Evolutionary conservation across 2,113 vertebrate species (phyloP), one percentile per base, ranked within the genome.

Genomic region (Machaerirhynchus nigripectus): DNA sequence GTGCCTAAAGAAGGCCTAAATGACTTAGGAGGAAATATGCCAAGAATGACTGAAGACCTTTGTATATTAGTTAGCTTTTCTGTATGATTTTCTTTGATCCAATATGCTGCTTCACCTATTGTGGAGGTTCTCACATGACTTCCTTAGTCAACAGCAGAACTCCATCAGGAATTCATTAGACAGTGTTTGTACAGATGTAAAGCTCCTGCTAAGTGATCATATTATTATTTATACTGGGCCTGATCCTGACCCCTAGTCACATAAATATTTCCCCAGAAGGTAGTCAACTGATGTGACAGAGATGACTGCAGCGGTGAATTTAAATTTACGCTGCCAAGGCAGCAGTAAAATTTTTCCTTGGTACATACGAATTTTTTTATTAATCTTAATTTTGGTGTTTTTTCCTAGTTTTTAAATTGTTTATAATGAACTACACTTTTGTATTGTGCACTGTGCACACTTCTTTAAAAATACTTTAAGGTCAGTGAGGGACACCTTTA

Each of bases 171-270:
- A 94, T 96, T 97, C 83, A 95, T 96, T 92, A 96, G 79, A 52
- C 24, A 49, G n/a, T 96, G 68, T 96, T 97, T 95, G 85, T 67
- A 94, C 95, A 96, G 95, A 95, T 94, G 95, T 94, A 95, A 96
- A 95, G n/a, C 88, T 86, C 76, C 71, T 56, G 73, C 79, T 93
- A 90, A 94, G 79, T 75, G 90, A 96, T 93, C 64, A 75, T 61
- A 89, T 94, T 93, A 80, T 93, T 92, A 96, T 96, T 96, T 94
- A 89, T 92, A 68, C 86, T 88, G 73, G 73, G 68, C 44, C 86
- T 81, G 64, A 92, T 95, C 79, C 93, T 94, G 73, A 84, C 31
- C 63, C 28, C n/a, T 75, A 81, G 56, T 52, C 55, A 63, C 53
- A 86, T 47, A 90, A 88, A 87, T 79, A 94, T 88, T 90, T 95